Conservation (phyloP, 1,140 invertebrate species). For the Drosophila kurseongensis region DNA sequence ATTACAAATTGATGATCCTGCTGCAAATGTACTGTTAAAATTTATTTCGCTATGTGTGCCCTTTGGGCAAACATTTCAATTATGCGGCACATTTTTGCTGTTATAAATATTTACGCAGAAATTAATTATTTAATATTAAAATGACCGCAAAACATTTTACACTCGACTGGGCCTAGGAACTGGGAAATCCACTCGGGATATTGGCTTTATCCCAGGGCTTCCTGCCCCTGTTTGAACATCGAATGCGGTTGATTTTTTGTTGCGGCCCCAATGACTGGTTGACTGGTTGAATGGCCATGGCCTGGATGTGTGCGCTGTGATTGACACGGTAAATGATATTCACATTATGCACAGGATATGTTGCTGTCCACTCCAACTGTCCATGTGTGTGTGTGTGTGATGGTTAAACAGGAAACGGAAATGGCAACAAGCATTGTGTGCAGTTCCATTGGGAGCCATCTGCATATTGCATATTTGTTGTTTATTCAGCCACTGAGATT, state of each 20-base stretch:
- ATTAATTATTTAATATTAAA: constrained; percentile 84
- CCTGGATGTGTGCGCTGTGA: constrained; percentile 54
- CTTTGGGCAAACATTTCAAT: constrained; percentile 64
- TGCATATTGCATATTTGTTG: constrained; percentile 57
- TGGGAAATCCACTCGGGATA: constrained; percentile 29
- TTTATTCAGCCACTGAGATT: constrained; percentile 62
- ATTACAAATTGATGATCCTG: not conserved
- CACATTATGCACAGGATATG: constrained; percentile 77
- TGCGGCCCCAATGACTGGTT: constrained; percentile 17
- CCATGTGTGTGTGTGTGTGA: constrained; percentile 12
- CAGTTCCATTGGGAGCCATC: constrained; percentile 49
- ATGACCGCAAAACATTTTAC: constrained; percentile 83
- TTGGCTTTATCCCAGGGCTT: constrained; percentile 18
- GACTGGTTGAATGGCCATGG: constrained; percentile 51
- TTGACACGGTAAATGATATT: constrained; percentile 82
- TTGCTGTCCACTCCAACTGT: constrained; percentile 40
- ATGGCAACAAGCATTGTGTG: constrained; percentile 77
- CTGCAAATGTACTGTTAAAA: not conserved
- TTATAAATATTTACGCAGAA: constrained; percentile 81
- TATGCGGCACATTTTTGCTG: constrained; percentile 80
- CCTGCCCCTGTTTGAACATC: not conserved
- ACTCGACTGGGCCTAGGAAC: constrained; percentile 56
- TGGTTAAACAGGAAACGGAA: constrained; percentile 78
- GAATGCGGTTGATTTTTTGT: constrained; percentile 25
- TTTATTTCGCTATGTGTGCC: constrained; percentile 20